phyloP scores from a whole-genome alignment of 1,140 invertebrate species.

The Macrobrachium nipponense region DNA sequence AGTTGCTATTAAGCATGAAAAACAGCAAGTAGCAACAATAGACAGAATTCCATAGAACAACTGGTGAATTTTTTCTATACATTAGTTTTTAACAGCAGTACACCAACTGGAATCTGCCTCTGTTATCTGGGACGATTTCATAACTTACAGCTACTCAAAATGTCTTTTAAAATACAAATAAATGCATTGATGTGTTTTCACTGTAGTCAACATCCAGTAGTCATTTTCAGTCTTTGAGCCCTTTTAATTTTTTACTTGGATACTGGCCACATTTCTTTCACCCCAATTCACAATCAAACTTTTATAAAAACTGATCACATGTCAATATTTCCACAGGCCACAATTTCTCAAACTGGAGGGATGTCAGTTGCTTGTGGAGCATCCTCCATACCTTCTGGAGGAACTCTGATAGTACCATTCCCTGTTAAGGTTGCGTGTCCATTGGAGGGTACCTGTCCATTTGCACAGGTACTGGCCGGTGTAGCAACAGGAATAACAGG shows the following conservation, averaged over 20 bases:
- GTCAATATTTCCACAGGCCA: not conserved
- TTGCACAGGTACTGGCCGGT: constrained; percentile 50
- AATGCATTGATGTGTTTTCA: constrained; percentile 58
- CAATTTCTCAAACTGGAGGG: constrained; percentile 65
- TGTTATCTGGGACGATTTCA: constrained; percentile 44
- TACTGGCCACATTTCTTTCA: not conserved
- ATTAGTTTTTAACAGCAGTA: not conserved
- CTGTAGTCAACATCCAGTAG: constrained; percentile 4
- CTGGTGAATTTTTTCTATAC: constrained; percentile 26
- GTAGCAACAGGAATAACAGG: constrained; percentile 30
- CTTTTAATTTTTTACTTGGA: not conserved
- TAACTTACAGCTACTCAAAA: constrained; percentile 49
- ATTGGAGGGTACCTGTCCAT: constrained; percentile 59
- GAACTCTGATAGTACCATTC: constrained; percentile 54
- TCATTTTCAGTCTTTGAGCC: too few species aligned
- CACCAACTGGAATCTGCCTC: not conserved
- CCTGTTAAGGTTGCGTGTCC: constrained; percentile 56
- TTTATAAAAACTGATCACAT: not conserved
- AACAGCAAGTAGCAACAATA: constrained; percentile 19
- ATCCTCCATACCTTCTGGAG: constrained; percentile 63
- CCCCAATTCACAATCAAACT: not conserved
- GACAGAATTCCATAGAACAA: not conserved
- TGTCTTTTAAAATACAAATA: constrained; percentile 57
- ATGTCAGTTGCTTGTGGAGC: constrained; percentile 66
- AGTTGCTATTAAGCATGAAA: constrained; percentile 24